Conservation (phyloP, 2,113 vertebrate species). For the Okapia johnstoni region DNA sequence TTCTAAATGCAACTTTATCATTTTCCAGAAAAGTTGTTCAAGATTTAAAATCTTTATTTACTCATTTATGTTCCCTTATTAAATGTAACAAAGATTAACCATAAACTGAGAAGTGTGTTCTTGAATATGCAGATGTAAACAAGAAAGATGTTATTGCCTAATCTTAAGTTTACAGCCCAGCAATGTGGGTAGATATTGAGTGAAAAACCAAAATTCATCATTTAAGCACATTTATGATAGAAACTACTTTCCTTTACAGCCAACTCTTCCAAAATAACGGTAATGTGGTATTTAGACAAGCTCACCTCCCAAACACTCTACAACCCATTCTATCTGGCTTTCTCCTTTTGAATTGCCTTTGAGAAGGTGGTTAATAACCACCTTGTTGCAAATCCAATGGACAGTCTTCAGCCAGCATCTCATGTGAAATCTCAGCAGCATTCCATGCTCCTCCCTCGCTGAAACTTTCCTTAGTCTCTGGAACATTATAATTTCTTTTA, state of each 20-base stretch:
- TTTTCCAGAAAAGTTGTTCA: background rate
- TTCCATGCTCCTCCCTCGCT: background rate
- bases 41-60: background rate
- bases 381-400: background rate
- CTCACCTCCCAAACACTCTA: background rate
- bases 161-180: background rate
- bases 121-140: background rate
- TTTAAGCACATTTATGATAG: background rate
- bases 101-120: background rate
- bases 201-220: background rate
- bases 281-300: background rate
- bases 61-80: background rate
- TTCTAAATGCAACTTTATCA: slow-evolving; percentile 3
- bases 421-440: background rate
- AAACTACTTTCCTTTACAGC: background rate
- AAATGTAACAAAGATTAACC: background rate
- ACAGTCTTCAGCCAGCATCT: background rate
- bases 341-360: background rate
- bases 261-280: background rate
- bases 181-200: background rate
- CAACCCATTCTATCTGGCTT: background rate
- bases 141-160: background rate
- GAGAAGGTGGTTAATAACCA: background rate
- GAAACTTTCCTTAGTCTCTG: background rate
- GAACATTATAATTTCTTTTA: background rate